phyloP scores from a whole-genome alignment of 2,113 vertebrate genomes.

The Colinus virginianus region DNA sequence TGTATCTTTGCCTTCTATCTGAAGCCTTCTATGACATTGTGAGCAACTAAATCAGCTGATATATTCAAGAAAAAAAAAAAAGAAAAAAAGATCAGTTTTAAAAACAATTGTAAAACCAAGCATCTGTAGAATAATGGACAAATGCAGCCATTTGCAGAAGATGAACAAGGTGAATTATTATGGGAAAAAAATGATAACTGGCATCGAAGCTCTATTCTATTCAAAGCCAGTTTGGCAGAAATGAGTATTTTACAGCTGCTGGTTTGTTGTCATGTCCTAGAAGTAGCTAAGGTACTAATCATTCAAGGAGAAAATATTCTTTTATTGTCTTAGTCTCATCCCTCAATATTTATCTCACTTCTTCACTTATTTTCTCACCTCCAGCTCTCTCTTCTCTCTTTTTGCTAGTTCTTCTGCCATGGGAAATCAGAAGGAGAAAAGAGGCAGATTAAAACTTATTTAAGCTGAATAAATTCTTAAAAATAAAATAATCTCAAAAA shows the following conservation, averaged over 20 bases:
- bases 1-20: accelerated
- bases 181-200: neutral
- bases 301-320: neutral
- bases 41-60: neutral
- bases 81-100: neutral
- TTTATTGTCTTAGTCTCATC: neutral
- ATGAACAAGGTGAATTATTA: neutral
- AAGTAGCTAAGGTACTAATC: neutral
- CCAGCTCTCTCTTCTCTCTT: neutral
- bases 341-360: neutral
- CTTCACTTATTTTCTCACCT: neutral
- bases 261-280: neutral
- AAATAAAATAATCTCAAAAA: neutral
- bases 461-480: neutral
- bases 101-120: neutral
- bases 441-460: neutral
- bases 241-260: neutral
- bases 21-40: neutral
- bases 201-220: neutral
- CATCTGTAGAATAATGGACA: neutral
- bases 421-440: neutral
- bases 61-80: neutral
- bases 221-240: neutral
- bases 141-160: neutral
- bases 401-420: neutral